These are phyloP conservation scores for Folsomia candida DNA, from an alignment of 2,888 invertebrate species.

Conservation along the genomic window DNA sequence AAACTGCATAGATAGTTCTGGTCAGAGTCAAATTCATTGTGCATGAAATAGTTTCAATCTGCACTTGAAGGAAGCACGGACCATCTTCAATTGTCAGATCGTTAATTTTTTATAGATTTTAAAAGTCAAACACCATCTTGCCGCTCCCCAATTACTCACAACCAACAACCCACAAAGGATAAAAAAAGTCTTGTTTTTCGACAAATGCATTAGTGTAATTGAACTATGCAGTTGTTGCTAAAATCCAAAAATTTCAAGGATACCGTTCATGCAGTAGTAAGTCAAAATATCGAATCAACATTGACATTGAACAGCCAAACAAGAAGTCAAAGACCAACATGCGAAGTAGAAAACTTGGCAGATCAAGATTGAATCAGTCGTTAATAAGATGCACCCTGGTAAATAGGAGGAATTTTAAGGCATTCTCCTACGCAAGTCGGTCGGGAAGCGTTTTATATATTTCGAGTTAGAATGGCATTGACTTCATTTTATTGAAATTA, in stretches of 20 bases:
- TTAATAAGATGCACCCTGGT: too few relatives aligned
- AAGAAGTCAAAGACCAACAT: too few relatives aligned
- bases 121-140: slow-evolving; percentile 22
- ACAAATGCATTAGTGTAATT: background rate
- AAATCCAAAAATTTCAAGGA: background rate
- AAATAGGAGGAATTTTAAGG: too few relatives aligned
- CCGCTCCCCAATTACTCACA: slow-evolving; percentile 17
- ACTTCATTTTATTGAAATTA: background rate
- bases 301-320: too few relatives aligned
- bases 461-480: background rate
- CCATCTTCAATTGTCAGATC: slow-evolving; percentile 22
- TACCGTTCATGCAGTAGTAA: too few relatives aligned
- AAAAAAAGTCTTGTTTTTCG: background rate
- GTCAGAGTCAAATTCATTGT: background rate
- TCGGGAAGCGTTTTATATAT: too few relatives aligned
- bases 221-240: background rate
- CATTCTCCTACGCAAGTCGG: too few relatives aligned
- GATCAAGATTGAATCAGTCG: too few relatives aligned
- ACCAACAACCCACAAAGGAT: background rate
- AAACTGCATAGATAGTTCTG: background rate
- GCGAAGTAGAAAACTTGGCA: too few relatives aligned
- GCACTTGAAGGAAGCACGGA: background rate
- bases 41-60: background rate
- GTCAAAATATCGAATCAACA: too few relatives aligned
- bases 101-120: slow-evolving; percentile 20